Evolutionary conservation across 1,140 invertebrate genomes (phyloP), one percentile per base, ranked within the genome.

Genomic region (Chymomyza costata): DNA sequence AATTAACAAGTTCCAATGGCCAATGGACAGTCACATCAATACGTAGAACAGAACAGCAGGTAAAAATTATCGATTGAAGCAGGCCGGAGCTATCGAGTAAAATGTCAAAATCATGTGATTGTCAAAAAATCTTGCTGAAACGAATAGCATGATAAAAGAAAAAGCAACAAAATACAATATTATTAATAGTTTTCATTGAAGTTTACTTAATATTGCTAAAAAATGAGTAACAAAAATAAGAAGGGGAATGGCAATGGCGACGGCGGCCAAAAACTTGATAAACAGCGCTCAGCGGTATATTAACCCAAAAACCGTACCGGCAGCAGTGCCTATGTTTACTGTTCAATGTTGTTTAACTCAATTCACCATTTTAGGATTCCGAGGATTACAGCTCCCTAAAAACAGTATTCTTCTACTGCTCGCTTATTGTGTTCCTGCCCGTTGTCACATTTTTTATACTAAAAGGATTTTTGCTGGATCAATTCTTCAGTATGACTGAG

Each of bases 341-440:
- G 19, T 44, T 34, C 37, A 63, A 38, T 54, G 40, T 16, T 19
- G 31, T 53, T 5, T 1, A 28, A 25, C n/a, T n/a, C 17, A 34
- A 11, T 19, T 5, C 5, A 2, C n/a, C 3, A 18, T 56, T 38
- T 0, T 14, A 84, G 82, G 78, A 84, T 43, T 68, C 58, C 1
- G 67, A 88, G 53, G 89, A 89, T 67, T 89, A 88, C 62, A 87
- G 87, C 63, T 87, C 90, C 11, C 91, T 91, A 73, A 88, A 86
- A 65, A 90, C 88, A 51, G 89, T 91, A 32, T 87, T 91, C 39
- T 88, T 87, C 74, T 91, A 91, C 76, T 90, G 88, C 78, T 85
- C 89, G 17, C 86, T 90, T 32, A 91, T 91, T 38, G 88, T 91
- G 45, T 87, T 90, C 41, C 86, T 90, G 21, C 90, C 90, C 6